Evolutionary conservation across 2,888 invertebrate genomes (phyloP).

Genomic region (Pristionchus arcanus): DNA sequence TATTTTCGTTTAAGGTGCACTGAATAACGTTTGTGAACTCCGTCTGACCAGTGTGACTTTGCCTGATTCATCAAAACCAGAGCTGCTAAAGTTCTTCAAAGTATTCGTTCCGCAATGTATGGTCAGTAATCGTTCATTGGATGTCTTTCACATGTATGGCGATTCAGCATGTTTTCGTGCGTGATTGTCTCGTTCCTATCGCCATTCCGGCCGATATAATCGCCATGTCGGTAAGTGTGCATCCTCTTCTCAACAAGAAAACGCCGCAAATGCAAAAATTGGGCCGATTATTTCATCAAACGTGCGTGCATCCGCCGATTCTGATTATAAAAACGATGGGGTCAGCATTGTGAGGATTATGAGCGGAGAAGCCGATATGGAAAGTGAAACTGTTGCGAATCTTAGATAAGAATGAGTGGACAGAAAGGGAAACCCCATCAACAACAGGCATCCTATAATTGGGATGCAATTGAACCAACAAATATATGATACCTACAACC

Average conservation of each 20-base stretch:
- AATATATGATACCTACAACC: too few relatives aligned
- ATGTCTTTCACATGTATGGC: neutral
- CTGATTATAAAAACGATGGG: neutral
- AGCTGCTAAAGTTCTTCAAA: conserved; percentile 31
- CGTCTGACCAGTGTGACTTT: conserved; percentile 37
- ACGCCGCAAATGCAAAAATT: neutral
- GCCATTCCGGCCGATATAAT: conserved; percentile 31
- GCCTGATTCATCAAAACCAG: neutral
- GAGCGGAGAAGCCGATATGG: neutral
- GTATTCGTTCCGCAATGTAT: conserved; percentile 27
- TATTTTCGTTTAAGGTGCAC: neutral
- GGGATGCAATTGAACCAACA: neutral
- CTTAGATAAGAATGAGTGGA: conserved; percentile 30
- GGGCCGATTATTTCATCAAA: conserved; percentile 4
- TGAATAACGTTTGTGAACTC: neutral
- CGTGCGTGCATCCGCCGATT: conserved; percentile 14
- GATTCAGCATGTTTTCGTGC: conserved; percentile 48
- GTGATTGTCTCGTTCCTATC: neutral
- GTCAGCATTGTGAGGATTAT: conserved; percentile 11
- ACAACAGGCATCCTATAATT: neutral
- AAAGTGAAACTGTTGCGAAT: conserved; percentile 43
- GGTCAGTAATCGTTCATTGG: conserved; percentile 2
- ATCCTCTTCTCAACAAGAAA: neutral
- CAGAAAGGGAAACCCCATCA: conserved; percentile 38
- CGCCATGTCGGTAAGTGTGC: conserved; percentile 25